Percentiles rank a stretch among this genome's conserved stretches.
These are phyloP conservation scores for Matsumurasca onukii DNA, from an alignment of 1,140 invertebrate species.

Conservation along the genomic window DNA sequence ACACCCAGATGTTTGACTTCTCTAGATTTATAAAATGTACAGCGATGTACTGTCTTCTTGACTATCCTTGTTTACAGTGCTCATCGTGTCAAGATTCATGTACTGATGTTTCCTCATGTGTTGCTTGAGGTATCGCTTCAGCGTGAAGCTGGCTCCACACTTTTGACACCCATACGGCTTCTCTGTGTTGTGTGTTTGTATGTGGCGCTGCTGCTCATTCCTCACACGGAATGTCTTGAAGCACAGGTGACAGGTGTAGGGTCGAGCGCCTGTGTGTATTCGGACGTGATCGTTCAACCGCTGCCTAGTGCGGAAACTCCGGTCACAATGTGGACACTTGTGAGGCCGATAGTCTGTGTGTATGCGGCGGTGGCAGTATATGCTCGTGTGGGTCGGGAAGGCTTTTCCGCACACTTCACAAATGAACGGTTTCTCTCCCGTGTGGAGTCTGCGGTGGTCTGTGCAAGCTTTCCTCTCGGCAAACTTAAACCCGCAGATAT, in stretches of 20 bases:
- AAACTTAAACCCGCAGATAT: conserved; percentile 56
- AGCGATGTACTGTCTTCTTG: too few species aligned
- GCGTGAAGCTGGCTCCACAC: conserved; percentile 45
- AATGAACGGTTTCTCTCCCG: conserved; percentile 50
- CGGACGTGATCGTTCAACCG: conserved; percentile 50
- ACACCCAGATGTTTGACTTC: too few species aligned
- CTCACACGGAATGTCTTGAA: conserved; percentile 29
- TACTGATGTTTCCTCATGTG: conserved; percentile 36
- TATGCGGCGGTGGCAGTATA: conserved; percentile 57
- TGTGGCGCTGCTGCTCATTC: conserved; percentile 25
- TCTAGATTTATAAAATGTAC: too few species aligned
- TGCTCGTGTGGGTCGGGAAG: conserved; percentile 54
- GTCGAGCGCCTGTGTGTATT: conserved; percentile 38
- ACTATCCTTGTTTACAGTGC: too few species aligned
- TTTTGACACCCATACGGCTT: conserved; percentile 49
- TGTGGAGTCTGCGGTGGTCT: conserved; percentile 55
- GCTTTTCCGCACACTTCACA: conserved; percentile 42
- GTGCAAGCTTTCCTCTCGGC: conserved; percentile 54
- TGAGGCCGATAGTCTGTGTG: conserved; percentile 54
- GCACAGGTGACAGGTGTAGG: conserved; percentile 51
- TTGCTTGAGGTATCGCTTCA: conserved; percentile 30
- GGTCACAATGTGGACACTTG: conserved; percentile 51
- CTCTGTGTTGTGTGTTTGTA: conserved; percentile 27
- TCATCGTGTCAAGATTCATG: too few species aligned
- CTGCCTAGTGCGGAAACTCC: conserved; percentile 53